phyloP scores from a whole-genome alignment of 1,140 invertebrate genomes.

The Harpegnathos saltator region DNA sequence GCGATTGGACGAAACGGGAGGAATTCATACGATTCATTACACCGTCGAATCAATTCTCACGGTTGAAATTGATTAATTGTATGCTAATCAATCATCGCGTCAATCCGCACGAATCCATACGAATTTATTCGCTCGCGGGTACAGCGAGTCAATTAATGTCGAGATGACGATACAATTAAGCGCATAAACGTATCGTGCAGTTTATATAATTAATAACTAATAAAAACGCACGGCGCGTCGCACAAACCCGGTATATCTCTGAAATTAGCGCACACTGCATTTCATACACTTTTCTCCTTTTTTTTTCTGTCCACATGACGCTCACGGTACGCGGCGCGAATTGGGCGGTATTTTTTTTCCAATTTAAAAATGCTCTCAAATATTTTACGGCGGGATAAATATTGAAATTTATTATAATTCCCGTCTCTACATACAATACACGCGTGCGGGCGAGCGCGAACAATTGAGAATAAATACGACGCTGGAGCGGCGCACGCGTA shows the following conservation, averaged over 20 bases:
- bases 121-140: neutral
- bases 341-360: neutral
- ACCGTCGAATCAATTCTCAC: constrained; percentile 14
- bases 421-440: neutral
- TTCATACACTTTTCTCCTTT: too few relatives aligned
- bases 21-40: neutral
- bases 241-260: neutral
- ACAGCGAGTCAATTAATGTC: neutral
- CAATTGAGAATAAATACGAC: constrained; percentile 9
- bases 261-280: neutral
- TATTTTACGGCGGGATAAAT: too few relatives aligned
- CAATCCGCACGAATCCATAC: neutral
- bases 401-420: neutral
- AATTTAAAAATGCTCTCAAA: neutral
- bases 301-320: too few relatives aligned
- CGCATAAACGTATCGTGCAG: neutral
- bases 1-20: neutral
- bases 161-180: neutral
- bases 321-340: neutral
- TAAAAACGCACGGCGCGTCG: too few relatives aligned
- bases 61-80: neutral
- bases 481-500: neutral
- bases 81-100: constrained; percentile 10
- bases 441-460: neutral
- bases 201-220: neutral